Percentiles rank a stretch among this genome's conserved stretches.
These are phyloP conservation scores for Toxostoma redivivum DNA, from an alignment of 2,113 vertebrate species.

Conservation along the genomic window DNA sequence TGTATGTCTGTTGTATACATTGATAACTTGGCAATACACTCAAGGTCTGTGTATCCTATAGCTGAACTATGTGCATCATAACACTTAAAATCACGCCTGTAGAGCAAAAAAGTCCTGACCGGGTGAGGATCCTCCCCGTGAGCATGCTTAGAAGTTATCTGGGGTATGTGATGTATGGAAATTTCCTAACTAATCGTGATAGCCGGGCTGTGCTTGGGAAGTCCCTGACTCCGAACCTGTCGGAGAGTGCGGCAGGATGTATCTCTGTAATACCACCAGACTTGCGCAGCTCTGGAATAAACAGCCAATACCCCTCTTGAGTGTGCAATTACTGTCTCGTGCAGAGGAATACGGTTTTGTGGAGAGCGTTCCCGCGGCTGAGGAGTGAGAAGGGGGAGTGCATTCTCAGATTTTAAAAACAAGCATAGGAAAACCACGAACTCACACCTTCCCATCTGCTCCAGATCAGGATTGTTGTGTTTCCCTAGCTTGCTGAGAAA, in stretches of 20 bases:
- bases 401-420: not conserved
- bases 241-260: no score
- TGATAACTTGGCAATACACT: no score
- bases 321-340: no score
- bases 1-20: no score
- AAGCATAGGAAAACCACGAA: not conserved
- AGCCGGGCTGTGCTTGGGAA: not conserved
- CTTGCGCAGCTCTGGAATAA: not conserved
- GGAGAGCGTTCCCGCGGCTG: not conserved
- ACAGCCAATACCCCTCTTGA: fast-evolving
- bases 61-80: not conserved
- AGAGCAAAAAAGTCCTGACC: not conserved
- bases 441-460: conserved; percentile 85
- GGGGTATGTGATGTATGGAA: no score
- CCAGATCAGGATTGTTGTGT: conserved; percentile 84
- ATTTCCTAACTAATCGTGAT: no score
- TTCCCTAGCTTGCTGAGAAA: conserved; percentile 77
- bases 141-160: not conserved
- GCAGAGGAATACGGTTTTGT: no score
- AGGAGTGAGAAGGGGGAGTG: not conserved
- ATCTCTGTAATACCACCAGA: not conserved
- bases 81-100: not conserved
- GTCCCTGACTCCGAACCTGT: not conserved
- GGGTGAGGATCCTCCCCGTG: not conserved
- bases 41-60: not conserved